Evolutionary conservation across 2,888 invertebrate species (phyloP).

Genomic region (Polydrusus pterygomalis): DNA sequence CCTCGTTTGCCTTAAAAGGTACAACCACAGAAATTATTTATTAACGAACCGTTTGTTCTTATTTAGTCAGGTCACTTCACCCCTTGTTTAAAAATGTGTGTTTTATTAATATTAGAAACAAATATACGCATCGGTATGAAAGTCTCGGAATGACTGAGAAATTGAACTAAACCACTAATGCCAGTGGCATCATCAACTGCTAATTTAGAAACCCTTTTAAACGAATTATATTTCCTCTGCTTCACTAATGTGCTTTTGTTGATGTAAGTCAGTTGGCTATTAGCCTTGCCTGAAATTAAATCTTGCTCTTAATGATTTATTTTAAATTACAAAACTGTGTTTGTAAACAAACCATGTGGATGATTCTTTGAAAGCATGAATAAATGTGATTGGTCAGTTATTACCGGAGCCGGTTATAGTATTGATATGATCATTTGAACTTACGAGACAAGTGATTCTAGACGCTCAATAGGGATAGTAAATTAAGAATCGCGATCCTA

Average conservation of each 20-base stretch:
- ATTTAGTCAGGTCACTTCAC: too few species aligned
- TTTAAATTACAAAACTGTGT: constrained; percentile 36
- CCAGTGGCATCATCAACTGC: constrained; percentile 70
- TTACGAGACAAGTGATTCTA: too few species aligned
- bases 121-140: constrained; percentile 37
- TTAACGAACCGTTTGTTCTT: too few species aligned
- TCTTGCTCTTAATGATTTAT: constrained; percentile 37
- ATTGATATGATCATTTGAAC: neutral
- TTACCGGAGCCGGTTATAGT: neutral
- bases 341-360: constrained; percentile 1
- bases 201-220: constrained; percentile 72
- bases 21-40: too few species aligned
- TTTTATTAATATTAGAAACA: constrained; percentile 5
- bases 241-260: constrained; percentile 71
- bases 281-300: constrained; percentile 49
- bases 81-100: neutral
- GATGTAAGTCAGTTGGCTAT: constrained; percentile 64
- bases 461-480: neutral
- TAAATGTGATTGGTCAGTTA: neutral
- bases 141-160: constrained; percentile 48
- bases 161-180: constrained; percentile 48
- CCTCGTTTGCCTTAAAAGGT: too few species aligned
- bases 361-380: neutral
- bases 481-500: too few species aligned
- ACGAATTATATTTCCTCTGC: constrained; percentile 71